Evolutionary conservation across 2,797 vertebrate genomes (phyloP).

Genomic region (Girardinus metallicus): DNA sequence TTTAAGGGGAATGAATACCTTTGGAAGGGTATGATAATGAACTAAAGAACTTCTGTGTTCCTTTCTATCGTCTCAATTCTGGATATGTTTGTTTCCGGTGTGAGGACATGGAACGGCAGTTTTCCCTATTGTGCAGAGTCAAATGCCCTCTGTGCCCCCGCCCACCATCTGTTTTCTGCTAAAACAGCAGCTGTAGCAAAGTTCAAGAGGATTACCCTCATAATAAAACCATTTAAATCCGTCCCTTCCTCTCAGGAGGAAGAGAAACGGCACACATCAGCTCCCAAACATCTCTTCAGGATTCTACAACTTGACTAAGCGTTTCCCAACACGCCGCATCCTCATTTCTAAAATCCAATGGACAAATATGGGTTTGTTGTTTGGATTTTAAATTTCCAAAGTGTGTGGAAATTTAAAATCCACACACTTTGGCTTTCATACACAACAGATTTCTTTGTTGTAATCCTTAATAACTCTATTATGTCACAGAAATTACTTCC

Average conservation of each 20-base stretch:
- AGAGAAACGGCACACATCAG: slow-evolving; percentile 54
- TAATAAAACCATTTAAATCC: slow-evolving; percentile 62
- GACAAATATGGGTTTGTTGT: slow-evolving; percentile 9
- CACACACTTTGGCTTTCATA: neutral
- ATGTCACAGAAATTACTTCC: neutral
- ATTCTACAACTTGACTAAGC: slow-evolving; percentile 53
- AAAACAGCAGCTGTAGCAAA: slow-evolving; percentile 39
- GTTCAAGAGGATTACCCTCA: slow-evolving; percentile 59
- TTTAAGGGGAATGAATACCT: neutral
- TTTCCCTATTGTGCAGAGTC: slow-evolving; percentile 27
- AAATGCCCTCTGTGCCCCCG: slow-evolving; percentile 21
- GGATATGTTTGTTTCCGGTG: slow-evolving; percentile 9
- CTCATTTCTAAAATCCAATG: slow-evolving; percentile 33
- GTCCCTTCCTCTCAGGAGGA: slow-evolving; percentile 62
- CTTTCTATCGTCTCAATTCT: neutral
- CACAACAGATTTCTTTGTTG: neutral
- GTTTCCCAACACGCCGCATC: slow-evolving; percentile 54
- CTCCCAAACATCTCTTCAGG: slow-evolving; percentile 39
- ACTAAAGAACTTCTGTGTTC: neutral
- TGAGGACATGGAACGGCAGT: slow-evolving; percentile 4
- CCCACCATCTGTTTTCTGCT: slow-evolving; percentile 70
- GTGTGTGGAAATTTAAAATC: neutral
- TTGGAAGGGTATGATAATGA: neutral
- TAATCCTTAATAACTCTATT: neutral
- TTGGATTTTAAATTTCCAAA: neutral